Percentiles rank a stretch among this genome's conserved stretches.
Evolutionary conservation across 1,140 invertebrate genomes (phyloP).

Genomic region (Chymomyza costata): DNA sequence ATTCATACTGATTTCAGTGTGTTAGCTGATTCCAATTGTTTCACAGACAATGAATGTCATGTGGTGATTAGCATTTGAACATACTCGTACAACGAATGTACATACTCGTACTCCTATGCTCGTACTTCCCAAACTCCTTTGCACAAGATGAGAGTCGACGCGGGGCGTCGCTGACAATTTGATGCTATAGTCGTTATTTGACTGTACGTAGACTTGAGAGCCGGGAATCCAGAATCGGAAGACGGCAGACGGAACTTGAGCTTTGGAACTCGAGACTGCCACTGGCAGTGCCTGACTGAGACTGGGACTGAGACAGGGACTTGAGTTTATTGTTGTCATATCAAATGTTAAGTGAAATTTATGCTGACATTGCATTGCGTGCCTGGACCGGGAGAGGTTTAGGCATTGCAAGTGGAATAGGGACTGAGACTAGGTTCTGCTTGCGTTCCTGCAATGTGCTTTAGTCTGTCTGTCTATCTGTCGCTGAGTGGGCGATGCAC

Average conservation of each 20-base stretch:
- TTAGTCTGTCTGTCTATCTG: neutral
- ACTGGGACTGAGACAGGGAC: neutral
- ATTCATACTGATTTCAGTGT: slow-evolving; percentile 58
- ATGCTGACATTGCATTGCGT: slow-evolving; percentile 45
- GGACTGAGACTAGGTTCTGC: neutral
- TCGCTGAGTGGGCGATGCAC: slow-evolving; percentile 12
- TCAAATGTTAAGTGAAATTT: slow-evolving; percentile 60
- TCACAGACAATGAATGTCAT: slow-evolving; percentile 71
- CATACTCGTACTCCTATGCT: neutral
- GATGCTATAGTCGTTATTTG: slow-evolving; percentile 49
- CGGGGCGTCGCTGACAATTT: slow-evolving; percentile 59
- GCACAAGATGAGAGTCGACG: no score
- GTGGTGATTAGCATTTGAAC: slow-evolving; percentile 69
- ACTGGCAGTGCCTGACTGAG: neutral
- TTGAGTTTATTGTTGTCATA: slow-evolving; percentile 50
- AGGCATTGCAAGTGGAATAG: neutral
- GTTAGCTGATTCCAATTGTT: slow-evolving; percentile 64
- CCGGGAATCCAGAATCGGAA: no score
- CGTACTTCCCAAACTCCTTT: no score
- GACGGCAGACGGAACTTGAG: no score
- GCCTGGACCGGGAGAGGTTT: no score
- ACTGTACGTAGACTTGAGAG: slow-evolving; percentile 25
- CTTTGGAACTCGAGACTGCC: slow-evolving; percentile 39
- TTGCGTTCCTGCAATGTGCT: neutral
- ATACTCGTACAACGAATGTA: slow-evolving; percentile 14